Evolutionary conservation across 2,113 vertebrate species (phyloP).

Genomic region (Patagioenas fasciata): DNA sequence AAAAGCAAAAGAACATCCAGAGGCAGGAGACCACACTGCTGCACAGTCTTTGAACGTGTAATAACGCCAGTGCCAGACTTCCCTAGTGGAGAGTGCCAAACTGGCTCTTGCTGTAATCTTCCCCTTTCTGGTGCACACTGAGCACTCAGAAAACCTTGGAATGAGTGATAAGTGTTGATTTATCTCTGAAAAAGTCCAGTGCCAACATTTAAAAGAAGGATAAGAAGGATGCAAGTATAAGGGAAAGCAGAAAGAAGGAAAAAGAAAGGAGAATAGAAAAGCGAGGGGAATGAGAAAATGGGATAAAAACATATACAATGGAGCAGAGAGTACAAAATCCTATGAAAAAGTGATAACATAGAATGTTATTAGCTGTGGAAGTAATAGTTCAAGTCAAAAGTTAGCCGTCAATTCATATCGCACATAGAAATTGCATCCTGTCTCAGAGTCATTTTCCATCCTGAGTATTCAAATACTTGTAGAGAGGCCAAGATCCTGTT

Average conservation of each 20-base stretch:
- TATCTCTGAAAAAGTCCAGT: conserved; percentile 62
- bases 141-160: conserved; percentile 63
- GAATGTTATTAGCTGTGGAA: neutral
- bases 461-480: neutral
- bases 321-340: neutral
- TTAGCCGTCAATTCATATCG: neutral
- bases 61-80: conserved; percentile 64
- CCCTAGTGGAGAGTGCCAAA: conserved; percentile 59
- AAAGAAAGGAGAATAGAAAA: neutral
- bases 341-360: neutral
- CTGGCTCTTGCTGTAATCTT: conserved; percentile 69
- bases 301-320: neutral
- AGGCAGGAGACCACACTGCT: conserved; percentile 38
- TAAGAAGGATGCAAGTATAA: conserved; percentile 52
- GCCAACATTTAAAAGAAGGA: conserved; percentile 67
- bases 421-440: neutral
- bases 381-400: neutral
- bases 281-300: conserved; percentile 37
- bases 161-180: conserved; percentile 73
- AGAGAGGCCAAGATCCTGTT: neutral
- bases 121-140: conserved; percentile 66
- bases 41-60: conserved; percentile 59
- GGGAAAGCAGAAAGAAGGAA: conserved; percentile 38
- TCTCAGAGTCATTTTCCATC: neutral
- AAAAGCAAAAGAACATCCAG: conserved; percentile 51